A percentile compares a stretch with the other conserved stretches of the same genome.
phyloP scores from a whole-genome alignment of 2,113 vertebrate genomes.

The Trichechus manatus region DNA sequence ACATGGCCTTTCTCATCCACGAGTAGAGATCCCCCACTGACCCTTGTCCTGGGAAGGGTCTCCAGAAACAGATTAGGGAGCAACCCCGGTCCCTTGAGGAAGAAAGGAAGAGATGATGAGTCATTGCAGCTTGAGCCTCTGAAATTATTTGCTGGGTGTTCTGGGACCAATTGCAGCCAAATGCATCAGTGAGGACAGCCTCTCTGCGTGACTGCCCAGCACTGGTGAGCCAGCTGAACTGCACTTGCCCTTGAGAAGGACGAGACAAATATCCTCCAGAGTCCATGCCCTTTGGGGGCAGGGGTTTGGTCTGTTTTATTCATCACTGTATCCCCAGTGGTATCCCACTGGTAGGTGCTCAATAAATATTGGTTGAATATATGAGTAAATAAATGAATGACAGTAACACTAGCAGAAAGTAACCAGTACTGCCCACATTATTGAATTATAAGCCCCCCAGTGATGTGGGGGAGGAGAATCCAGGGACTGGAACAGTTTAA shows the following conservation, averaged over 20 bases:
- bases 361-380: neutral
- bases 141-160: neutral
- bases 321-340: neutral
- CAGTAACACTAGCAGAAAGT: neutral
- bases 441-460: neutral
- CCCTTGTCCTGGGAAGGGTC: neutral
- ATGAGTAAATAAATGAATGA: neutral
- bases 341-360: neutral
- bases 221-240: neutral
- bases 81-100: neutral
- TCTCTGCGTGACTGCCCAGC: neutral
- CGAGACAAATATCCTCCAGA: neutral
- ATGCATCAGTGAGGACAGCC: fast-evolving
- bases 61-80: neutral
- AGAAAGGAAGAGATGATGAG: neutral
- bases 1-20: neutral
- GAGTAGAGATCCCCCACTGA: neutral
- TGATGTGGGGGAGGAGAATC: neutral
- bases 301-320: neutral
- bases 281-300: neutral
- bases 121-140: neutral
- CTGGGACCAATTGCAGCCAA: neutral
- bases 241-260: neutral
- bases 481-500: neutral
- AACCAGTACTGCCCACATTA: neutral